phyloP scores from a whole-genome alignment of 2,113 vertebrate species.

The Boulengeromyrus knoepffleri region DNA sequence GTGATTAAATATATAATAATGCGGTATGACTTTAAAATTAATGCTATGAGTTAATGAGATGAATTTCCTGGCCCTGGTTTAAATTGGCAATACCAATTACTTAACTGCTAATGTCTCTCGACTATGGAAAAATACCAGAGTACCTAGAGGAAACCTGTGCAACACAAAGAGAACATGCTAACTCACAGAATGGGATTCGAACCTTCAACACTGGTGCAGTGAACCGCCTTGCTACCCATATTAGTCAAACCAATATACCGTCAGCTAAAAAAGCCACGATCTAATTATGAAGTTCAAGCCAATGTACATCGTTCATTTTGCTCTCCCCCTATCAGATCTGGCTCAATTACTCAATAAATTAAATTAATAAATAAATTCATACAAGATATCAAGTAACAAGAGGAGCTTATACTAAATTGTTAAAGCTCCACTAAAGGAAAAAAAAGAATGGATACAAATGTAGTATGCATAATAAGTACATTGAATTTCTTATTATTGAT shows the following conservation, averaged over 20 bases:
- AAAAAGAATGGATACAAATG: not conserved
- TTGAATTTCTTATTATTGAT: not conserved
- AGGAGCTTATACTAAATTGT: no score
- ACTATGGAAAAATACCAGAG: not conserved
- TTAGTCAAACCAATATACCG: not conserved
- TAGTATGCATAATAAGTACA: not conserved
- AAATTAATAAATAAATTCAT: no score
- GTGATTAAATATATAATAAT: no score
- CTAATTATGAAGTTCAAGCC: no score
- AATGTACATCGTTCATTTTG: no score
- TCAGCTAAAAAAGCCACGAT: not conserved
- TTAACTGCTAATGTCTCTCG: not conserved
- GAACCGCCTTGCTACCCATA: not conserved
- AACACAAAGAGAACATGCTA: not conserved
- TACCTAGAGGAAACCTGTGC: not conserved
- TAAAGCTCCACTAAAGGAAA: no score
- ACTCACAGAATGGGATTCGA: not conserved
- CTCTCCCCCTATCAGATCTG: no score
- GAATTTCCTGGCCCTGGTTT: no score
- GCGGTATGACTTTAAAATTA: no score
- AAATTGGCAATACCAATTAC: not conserved
- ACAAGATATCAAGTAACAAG: no score
- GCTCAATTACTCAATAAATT: no score
- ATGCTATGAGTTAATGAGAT: no score
- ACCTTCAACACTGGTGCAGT: not conserved